A percentile compares a stretch with the other conserved stretches of the same genome.
Evolutionary conservation across 1,140 invertebrate species (phyloP).

Genomic region (Drosophila pachea): DNA sequence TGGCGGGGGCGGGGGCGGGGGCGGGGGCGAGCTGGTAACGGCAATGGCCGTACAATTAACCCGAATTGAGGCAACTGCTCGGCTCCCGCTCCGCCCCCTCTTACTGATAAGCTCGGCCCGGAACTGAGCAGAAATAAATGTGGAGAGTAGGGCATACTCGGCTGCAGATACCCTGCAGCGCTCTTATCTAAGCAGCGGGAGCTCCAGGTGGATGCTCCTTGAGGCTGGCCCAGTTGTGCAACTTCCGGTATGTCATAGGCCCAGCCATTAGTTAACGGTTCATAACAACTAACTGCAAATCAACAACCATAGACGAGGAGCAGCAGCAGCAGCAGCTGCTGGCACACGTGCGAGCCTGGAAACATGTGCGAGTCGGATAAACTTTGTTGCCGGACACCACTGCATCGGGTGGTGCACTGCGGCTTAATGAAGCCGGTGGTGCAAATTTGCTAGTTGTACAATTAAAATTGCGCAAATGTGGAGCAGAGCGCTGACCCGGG

Average conservation of each 20-base stretch:
- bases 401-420: not conserved
- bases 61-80: constrained; percentile 49
- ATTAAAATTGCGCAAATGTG: constrained; percentile 59
- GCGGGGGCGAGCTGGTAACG: not conserved
- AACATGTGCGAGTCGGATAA: constrained; percentile 45
- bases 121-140: constrained; percentile 22
- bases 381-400: constrained; percentile 27
- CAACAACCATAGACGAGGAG: constrained; percentile 12
- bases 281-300: constrained; percentile 39
- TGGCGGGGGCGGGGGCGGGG: not conserved
- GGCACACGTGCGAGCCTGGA: constrained; percentile 7
- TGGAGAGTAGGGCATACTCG: not conserved
- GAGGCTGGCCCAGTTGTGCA: no score
- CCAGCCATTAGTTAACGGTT: not conserved
- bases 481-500: constrained; percentile 28
- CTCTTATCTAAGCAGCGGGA: no score
- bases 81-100: constrained; percentile 28
- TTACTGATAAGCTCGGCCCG: constrained; percentile 34
- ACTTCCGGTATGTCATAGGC: not conserved
- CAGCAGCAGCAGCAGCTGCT: not conserved
- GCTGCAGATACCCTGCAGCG: constrained; percentile 6
- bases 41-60: constrained; percentile 49
- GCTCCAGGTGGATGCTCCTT: no score
- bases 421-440: not conserved
- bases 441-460: constrained; percentile 50